phyloP scores from a whole-genome alignment of 2,797 vertebrate genomes.

The Parambassis ranga region DNA sequence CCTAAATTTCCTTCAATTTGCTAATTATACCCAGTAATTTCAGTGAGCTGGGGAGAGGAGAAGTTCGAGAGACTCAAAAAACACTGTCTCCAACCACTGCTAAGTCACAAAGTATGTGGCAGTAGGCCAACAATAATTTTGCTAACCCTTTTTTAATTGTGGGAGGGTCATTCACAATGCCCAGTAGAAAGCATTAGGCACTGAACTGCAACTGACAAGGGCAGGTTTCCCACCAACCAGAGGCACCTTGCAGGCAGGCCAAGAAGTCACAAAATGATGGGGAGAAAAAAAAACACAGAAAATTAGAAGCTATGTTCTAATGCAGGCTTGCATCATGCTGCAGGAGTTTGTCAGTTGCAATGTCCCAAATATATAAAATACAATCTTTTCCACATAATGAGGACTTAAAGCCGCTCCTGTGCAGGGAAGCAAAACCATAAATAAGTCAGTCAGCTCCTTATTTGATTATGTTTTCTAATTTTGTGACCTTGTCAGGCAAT shows the following conservation, averaged over 20 bases:
- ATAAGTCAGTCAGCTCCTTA: constrained; percentile 65
- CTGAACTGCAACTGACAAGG: constrained; percentile 65
- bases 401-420: not conserved
- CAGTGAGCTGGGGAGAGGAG: constrained; percentile 41
- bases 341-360: not conserved
- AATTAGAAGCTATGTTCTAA: constrained; percentile 4
- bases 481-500: constrained; percentile 79
- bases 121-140: constrained; percentile 72
- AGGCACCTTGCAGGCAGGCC: constrained; percentile 48
- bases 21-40: constrained; percentile 52
- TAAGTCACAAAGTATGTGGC: constrained; percentile 67
- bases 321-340: not conserved
- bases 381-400: not conserved
- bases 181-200: constrained; percentile 65
- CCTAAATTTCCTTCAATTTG: constrained; percentile 36
- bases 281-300: not conserved
- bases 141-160: constrained; percentile 75
- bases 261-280: constrained; percentile 10
- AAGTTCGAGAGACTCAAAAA: constrained; percentile 35
- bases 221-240: constrained; percentile 56
- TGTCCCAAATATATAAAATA: not conserved
- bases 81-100: constrained; percentile 49
- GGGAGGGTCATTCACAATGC: constrained; percentile 59
- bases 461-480: constrained; percentile 77
- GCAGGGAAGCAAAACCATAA: constrained; percentile 45